phyloP scores from a whole-genome alignment of 1,140 invertebrate species.

The Goniozus legneri region DNA sequence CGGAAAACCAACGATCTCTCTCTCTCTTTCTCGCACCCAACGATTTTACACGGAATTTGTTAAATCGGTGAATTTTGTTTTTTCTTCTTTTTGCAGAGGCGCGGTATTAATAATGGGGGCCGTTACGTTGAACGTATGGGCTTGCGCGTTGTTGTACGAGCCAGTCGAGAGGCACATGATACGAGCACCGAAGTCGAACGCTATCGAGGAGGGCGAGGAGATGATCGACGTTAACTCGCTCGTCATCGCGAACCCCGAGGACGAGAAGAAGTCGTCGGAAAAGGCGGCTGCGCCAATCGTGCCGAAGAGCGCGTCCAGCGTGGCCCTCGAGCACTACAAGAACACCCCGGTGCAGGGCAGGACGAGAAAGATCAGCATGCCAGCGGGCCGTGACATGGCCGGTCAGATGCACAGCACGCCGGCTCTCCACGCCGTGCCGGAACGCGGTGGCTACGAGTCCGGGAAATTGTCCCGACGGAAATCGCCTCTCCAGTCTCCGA shows the following conservation, averaged over 20 bases:
- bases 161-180: constrained; percentile 78
- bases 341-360: constrained; percentile 46
- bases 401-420: constrained; percentile 59
- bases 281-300: constrained; percentile 34
- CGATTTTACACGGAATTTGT: too few relatives aligned
- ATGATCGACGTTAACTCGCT: constrained; percentile 16
- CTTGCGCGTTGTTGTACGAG: constrained; percentile 78
- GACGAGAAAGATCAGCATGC: constrained; percentile 56
- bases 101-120: constrained; percentile 79
- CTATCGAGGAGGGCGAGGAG: constrained; percentile 20
- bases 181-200: constrained; percentile 13
- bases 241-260: constrained; percentile 24
- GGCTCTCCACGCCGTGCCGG: constrained; percentile 59
- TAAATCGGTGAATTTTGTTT: too few relatives aligned
- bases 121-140: constrained; percentile 77
- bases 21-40: too few relatives aligned
- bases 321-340: constrained; percentile 56
- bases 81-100: constrained; percentile 56
- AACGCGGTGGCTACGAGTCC: constrained; percentile 41
- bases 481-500: constrained; percentile 64
- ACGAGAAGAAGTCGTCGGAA: constrained; percentile 24
- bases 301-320: constrained; percentile 57
- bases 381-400: constrained; percentile 52
- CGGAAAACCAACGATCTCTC: too few relatives aligned
- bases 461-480: constrained; percentile 32